phyloP scores from a whole-genome alignment of 1,140 invertebrate species.

The Papilio dardanus region DNA sequence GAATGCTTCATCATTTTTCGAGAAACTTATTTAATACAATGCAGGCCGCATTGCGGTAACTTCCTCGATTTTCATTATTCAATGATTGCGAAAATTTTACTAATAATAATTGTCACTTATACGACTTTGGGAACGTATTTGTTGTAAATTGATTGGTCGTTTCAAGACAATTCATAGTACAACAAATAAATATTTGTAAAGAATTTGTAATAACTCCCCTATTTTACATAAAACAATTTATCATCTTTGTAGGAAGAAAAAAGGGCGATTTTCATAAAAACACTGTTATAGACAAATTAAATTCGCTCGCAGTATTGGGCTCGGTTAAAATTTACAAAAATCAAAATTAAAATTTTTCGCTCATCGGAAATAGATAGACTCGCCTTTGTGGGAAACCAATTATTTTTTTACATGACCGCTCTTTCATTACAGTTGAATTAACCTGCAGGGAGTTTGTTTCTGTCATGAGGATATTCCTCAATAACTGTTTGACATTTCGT shows the following conservation, averaged over 20 bases:
- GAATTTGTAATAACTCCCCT: neutral
- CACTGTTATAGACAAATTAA: conserved; percentile 18
- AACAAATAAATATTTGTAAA: neutral
- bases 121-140: no score
- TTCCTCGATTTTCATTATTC: neutral
- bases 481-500: conserved; percentile 34
- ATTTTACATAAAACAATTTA: neutral
- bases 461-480: conserved; percentile 39
- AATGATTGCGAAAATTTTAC: neutral
- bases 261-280: conserved; percentile 5
- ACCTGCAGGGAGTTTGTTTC: conserved; percentile 59
- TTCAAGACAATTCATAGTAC: no score
- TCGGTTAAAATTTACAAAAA: conserved; percentile 38
- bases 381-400: conserved; percentile 64
- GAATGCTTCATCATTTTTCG: conserved; percentile 29
- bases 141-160: no score
- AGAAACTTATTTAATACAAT: conserved; percentile 31
- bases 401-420: conserved; percentile 71
- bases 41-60: conserved; percentile 14
- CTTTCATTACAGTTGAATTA: conserved; percentile 65
- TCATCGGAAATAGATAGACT: conserved; percentile 59
- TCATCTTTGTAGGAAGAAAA: neutral
- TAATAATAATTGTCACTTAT: conserved; percentile 1
- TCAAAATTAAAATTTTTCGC: conserved; percentile 54
- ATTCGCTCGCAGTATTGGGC: conserved; percentile 7